phyloP scores from a whole-genome alignment of 2,888 invertebrate genomes.

The Leptinotarsa juncta region DNA sequence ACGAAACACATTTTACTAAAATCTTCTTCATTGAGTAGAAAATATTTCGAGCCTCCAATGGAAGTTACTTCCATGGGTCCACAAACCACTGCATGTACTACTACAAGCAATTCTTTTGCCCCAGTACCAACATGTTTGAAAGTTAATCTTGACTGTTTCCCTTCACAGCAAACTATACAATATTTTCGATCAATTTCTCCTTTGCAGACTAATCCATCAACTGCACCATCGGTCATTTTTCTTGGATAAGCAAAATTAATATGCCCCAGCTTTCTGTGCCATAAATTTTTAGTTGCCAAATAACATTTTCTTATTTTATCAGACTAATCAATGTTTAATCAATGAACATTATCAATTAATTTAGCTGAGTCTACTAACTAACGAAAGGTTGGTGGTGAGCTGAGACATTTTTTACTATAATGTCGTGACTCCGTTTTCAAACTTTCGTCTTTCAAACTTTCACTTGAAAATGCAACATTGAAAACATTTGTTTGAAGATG shows the following conservation, averaged over 20 bases:
- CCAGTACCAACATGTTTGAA: slow-evolving; percentile 7
- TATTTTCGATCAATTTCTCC: not conserved
- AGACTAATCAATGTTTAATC: slow-evolving; percentile 9
- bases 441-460: not conserved
- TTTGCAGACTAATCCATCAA: slow-evolving; percentile 15
- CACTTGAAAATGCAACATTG: too few species aligned
- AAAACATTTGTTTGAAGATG: too few species aligned
- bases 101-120: not conserved
- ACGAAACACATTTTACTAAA: too few species aligned
- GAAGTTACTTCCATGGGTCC: slow-evolving; percentile 30
- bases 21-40: too few species aligned
- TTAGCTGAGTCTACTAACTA: not conserved
- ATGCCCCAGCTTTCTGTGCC: slow-evolving; percentile 3
- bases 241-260: slow-evolving; percentile 6
- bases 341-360: not conserved
- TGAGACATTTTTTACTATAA: slow-evolving; percentile 12
- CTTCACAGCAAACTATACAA: not conserved
- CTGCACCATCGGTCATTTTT: not conserved
- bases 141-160: not conserved
- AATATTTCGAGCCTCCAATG: too few species aligned
- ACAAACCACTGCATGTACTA: slow-evolving; percentile 36
- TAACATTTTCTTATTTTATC: not conserved
- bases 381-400: not conserved
- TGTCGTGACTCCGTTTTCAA: not conserved
- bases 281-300: slow-evolving; percentile 2